phyloP scores from a whole-genome alignment of 1,140 invertebrate genomes.

The Drosophila micromelanica region DNA sequence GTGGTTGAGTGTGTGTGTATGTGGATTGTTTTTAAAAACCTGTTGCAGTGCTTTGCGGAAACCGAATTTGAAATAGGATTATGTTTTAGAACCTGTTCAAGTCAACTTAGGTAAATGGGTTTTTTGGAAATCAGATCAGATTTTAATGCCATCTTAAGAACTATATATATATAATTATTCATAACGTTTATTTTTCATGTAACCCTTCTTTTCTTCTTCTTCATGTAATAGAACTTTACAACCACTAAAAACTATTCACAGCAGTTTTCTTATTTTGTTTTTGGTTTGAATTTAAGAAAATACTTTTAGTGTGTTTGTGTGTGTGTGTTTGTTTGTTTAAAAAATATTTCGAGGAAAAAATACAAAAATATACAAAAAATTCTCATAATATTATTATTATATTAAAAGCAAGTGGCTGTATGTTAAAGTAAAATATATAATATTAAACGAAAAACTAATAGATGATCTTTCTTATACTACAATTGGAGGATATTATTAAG shows the following conservation, averaged over 20 bases:
- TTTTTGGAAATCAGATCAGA: constrained; percentile 19
- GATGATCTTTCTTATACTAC: constrained; percentile 42
- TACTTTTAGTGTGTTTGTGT: constrained; percentile 24
- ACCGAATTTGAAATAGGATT: constrained; percentile 55
- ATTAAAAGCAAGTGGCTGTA: constrained; percentile 48
- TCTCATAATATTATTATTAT: neutral
- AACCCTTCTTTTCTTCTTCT: constrained; percentile 28
- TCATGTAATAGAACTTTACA: constrained; percentile 78
- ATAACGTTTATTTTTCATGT: constrained; percentile 53
- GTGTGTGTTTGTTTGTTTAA: neutral
- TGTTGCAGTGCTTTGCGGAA: constrained; percentile 50
- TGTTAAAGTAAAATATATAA: constrained; percentile 17
- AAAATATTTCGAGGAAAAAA: constrained; percentile 5
- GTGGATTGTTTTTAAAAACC: constrained; percentile 28
- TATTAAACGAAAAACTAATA: constrained; percentile 23
- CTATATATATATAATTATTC: constrained; percentile 64
- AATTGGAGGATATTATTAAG: constrained; percentile 72
- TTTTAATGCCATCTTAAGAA: constrained; percentile 59
- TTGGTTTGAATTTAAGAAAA: constrained; percentile 65
- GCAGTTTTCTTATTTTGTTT: constrained; percentile 67
- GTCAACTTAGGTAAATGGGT: constrained; percentile 49
- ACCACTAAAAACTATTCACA: constrained; percentile 83
- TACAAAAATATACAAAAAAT: no score
- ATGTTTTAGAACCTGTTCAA: constrained; percentile 7
- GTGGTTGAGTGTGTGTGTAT: neutral